Evolutionary conservation across 2,113 vertebrate genomes (phyloP).

Genomic region (Helogale parvula): DNA sequence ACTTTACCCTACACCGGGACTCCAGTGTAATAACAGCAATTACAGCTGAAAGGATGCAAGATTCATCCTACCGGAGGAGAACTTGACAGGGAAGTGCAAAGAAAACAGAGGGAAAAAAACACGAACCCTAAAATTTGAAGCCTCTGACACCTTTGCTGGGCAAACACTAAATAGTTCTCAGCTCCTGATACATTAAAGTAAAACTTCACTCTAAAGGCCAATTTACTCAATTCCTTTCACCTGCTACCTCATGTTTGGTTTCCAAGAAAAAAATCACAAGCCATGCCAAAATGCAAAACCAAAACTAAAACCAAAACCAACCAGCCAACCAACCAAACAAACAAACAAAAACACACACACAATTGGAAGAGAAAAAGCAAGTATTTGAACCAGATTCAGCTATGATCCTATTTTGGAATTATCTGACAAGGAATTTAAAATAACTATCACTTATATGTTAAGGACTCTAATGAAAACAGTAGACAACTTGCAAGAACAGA

Average conservation of each 20-base stretch:
- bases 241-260: background rate
- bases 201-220: background rate
- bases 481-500: background rate
- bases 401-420: background rate
- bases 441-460: background rate
- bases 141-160: background rate
- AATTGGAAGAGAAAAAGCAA: background rate
- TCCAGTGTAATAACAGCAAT: background rate
- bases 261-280: background rate
- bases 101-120: background rate
- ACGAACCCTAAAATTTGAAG: background rate
- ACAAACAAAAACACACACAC: background rate
- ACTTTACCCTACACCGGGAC: background rate
- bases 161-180: background rate
- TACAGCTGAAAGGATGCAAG: background rate
- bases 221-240: background rate
- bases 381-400: background rate
- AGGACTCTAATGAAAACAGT: background rate
- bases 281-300: background rate
- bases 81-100: background rate
- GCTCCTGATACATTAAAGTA: background rate
- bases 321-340: no score
- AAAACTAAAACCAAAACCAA: no score
- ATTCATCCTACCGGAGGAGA: background rate
- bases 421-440: background rate